These are phyloP conservation scores for Megalops atlanticus DNA, from an alignment of 2,113 vertebrate genomes.

Conservation along the genomic window DNA sequence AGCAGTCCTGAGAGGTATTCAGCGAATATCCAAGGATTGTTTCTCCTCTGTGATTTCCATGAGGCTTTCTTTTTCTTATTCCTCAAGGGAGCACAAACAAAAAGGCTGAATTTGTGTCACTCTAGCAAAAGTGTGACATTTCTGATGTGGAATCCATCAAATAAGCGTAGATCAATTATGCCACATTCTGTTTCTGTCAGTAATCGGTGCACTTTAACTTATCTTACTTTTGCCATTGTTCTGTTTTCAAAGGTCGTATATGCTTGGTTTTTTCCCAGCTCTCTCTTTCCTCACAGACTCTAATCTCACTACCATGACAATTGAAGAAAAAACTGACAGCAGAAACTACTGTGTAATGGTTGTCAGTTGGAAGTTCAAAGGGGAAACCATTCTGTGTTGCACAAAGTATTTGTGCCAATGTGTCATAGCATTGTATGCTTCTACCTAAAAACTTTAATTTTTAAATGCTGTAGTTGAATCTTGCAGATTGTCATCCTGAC, in stretches of 20 bases:
- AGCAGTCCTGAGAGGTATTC: background rate
- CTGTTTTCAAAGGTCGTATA: too few species aligned
- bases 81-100: background rate
- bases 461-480: too few species aligned
- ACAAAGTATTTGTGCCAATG: background rate
- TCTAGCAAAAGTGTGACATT: background rate
- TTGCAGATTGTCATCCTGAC: too few species aligned
- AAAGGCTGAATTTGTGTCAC: background rate
- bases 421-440: background rate
- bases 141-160: background rate
- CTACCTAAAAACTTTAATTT: background rate
- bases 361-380: background rate
- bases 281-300: background rate
- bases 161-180: background rate
- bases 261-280: background rate
- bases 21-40: background rate
- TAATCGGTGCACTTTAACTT: background rate
- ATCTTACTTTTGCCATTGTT: background rate
- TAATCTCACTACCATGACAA: background rate
- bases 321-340: background rate
- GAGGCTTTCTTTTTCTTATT: background rate
- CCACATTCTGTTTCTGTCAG: background rate
- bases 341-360: background rate
- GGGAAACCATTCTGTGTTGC: background rate
- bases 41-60: background rate